A percentile compares a stretch with the other conserved stretches of the same genome.
These are phyloP conservation scores for Cremastinae sp. DNA, from an alignment of 2,888 invertebrate species.

Conservation along the genomic window DNA sequence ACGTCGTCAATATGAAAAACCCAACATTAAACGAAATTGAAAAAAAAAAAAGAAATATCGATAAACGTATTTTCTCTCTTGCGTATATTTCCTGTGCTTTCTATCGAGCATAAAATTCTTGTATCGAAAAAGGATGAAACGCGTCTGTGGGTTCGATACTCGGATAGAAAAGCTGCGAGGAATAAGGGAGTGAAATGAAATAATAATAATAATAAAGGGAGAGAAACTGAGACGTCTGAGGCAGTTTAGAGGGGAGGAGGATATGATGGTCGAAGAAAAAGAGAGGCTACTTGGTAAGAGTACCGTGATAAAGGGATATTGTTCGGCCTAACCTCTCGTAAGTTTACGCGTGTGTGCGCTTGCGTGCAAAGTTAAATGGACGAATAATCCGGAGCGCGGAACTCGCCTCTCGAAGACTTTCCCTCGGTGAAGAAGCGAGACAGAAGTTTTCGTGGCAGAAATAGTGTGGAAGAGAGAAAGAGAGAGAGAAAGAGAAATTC, in stretches of 20 bases:
- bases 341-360: constrained; percentile 53
- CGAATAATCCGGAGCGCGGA: constrained; percentile 72
- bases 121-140: constrained; percentile 7
- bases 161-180: neutral
- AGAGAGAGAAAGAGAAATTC: too few relatives aligned
- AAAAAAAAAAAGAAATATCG: neutral
- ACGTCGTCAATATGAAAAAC: neutral
- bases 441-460: too few relatives aligned
- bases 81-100: too few relatives aligned
- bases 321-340: constrained; percentile 67
- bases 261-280: constrained; percentile 40
- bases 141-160: neutral
- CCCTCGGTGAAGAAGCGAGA: constrained; percentile 8
- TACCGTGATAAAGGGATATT: constrained; percentile 72
- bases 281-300: constrained; percentile 53
- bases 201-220: constrained; percentile 38
- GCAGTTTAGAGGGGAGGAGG: constrained; percentile 32
- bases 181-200: constrained; percentile 35
- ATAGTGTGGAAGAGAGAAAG: too few relatives aligned
- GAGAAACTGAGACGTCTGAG: constrained; percentile 55
- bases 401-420: constrained; percentile 67
- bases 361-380: constrained; percentile 72
- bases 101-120: constrained; percentile 14
- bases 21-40: too few relatives aligned
- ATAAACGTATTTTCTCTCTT: neutral